Base-by-base conservation (phyloP, 2,797 vertebrate genomes). In the Otolemur crassicaudatus region DNA sequence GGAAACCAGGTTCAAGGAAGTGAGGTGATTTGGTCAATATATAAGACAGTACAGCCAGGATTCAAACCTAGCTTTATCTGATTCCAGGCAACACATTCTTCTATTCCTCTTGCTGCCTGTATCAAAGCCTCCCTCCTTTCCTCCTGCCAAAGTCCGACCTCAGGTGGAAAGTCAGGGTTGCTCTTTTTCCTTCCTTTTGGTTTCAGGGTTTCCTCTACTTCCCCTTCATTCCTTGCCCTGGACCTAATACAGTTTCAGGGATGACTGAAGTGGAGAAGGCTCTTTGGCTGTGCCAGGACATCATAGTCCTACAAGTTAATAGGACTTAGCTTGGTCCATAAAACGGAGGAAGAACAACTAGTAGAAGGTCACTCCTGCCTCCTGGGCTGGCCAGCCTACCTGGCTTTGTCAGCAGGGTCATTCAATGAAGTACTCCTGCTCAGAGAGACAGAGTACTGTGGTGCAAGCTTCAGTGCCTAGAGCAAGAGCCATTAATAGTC, bases 1-100 rank as follows among this genome's bases (percentile, higher is more conserved):
- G 27, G 22, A 95, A 96, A 86, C 4, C 23, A 69, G 20, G n/a
- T 86, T 94, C 69, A 90, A 65, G 81, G 34, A 85, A 43, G 56
- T 56, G 40, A 94, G 69, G 46, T 72, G 19, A 91, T n/a, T 31
- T 89, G 27, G 67, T 83, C 46, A 91, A 46, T 4, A 19, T 17
- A 56, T 67, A 75, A 76, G 82, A 53, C 2, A 83, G 23, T 1
- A 69, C 4, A 88, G 65, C 17, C 27, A 83, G 46, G 14, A 81
- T 46, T 89, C 34, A 82, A 80, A 92, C 31, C 20, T 37, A 95
- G 46, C 58, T 61, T 72, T 65, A 70, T 75, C 58, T 72, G 69
- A 73, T 49, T 93, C 13, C 43, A 69, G 82, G n/a, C 34, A 13
- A 22, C 67, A n/a, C 75, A 73, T 25, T 94, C 43, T n/a, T 58